Evolutionary conservation across 2,113 vertebrate species (phyloP).

Genomic region (Tenrec ecaudatus): DNA sequence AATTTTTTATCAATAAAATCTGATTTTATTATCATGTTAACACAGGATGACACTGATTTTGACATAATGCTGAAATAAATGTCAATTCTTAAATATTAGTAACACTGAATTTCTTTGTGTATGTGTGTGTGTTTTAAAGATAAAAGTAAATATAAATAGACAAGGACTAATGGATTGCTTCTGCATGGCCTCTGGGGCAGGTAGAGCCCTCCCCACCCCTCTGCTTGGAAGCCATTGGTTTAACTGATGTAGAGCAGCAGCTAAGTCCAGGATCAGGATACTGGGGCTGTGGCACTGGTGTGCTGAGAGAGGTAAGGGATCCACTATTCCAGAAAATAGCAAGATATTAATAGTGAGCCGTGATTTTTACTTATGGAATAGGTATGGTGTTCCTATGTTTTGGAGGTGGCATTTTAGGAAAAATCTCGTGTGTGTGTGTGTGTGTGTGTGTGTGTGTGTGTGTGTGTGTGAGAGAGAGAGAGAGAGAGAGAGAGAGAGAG

Average conservation of each 20-base stretch:
- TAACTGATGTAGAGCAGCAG: neutral
- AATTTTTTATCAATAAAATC: no score
- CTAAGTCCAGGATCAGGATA: neutral
- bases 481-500: no score
- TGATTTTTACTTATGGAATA: constrained; percentile 52
- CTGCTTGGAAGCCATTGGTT: neutral
- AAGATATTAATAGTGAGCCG: constrained; percentile 1
- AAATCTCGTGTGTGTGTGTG: neutral
- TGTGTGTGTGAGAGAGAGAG: neutral
- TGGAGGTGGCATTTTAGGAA: constrained; percentile 38
- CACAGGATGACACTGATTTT: no score
- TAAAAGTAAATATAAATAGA: constrained; percentile 30
- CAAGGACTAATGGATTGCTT: constrained; percentile 20
- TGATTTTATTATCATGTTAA: no score
- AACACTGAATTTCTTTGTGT: neutral
- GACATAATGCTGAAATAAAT: no score
- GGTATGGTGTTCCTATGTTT: neutral
- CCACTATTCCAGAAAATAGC: neutral
- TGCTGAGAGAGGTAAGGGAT: neutral
- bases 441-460: neutral
- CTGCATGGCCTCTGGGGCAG: neutral
- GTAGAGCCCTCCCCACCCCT: neutral
- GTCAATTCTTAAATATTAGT: neutral
- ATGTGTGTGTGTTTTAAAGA: neutral
- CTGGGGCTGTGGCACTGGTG: neutral